These are phyloP conservation scores for Muschampia plurimacula DNA, from an alignment of 2,888 invertebrate species.

Conservation along the genomic window DNA sequence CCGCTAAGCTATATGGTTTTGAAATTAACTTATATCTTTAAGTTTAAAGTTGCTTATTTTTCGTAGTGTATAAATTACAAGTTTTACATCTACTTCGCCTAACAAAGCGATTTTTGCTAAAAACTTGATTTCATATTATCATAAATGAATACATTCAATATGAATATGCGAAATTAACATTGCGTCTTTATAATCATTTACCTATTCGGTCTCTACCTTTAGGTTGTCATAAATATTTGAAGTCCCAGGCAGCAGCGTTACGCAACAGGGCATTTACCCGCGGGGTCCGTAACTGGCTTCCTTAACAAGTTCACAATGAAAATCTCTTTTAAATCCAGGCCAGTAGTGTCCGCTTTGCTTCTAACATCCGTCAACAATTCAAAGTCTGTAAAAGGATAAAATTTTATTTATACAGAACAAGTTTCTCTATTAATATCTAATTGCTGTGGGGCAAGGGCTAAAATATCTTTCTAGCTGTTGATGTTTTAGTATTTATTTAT, in stretches of 20 bases:
- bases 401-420: neutral
- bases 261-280: constrained; percentile 36
- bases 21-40: too few relatives aligned
- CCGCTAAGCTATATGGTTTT: too few relatives aligned
- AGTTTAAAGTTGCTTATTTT: too few relatives aligned
- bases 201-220: neutral
- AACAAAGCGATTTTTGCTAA: too few relatives aligned
- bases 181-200: neutral
- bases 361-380: constrained; percentile 29
- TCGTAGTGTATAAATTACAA: too few relatives aligned
- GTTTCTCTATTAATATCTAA: neutral
- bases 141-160: too few relatives aligned
- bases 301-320: constrained; percentile 36
- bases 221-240: constrained; percentile 21
- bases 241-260: constrained; percentile 26
- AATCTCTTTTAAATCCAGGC: constrained; percentile 38
- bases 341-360: constrained; percentile 33
- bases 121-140: too few relatives aligned
- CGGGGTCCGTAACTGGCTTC: constrained; percentile 34
- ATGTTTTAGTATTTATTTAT: too few relatives aligned
- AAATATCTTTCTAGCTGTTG: too few relatives aligned
- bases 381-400: constrained; percentile 21
- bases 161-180: too few relatives aligned
- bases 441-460: too few relatives aligned
- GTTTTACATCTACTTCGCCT: too few relatives aligned